Evolutionary conservation across 1,140 invertebrate genomes (phyloP).

Genomic region (Parapsyche elsis): DNA sequence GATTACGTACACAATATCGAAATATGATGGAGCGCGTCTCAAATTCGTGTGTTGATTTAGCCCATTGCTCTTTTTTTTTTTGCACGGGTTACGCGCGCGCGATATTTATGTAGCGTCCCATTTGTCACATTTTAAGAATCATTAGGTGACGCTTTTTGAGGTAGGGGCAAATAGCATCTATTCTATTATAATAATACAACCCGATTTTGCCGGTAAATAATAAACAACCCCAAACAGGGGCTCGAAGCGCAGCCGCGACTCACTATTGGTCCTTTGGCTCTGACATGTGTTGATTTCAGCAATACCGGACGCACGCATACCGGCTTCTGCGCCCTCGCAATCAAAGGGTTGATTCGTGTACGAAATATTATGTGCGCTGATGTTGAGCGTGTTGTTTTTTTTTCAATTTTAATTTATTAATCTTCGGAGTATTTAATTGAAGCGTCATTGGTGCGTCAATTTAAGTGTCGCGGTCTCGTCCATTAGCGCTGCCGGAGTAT

Average conservation of each 20-base stretch:
- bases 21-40: too few relatives aligned
- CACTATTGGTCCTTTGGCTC: background rate
- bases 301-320: background rate
- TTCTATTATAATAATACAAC: constrained; percentile 27
- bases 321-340: background rate
- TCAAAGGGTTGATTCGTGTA: constrained; percentile 9
- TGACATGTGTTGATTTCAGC: constrained; percentile 1
- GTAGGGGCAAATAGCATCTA: background rate
- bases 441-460: background rate
- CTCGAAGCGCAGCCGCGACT: background rate
- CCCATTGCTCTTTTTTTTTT: background rate
- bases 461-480: background rate
- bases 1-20: too few relatives aligned
- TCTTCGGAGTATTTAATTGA: background rate
- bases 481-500: background rate
- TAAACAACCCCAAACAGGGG: background rate
- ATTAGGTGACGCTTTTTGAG: constrained; percentile 18
- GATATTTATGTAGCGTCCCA: constrained; percentile 25
- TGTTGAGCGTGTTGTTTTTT: background rate
- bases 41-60: too few relatives aligned
- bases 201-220: constrained; percentile 7
- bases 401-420: constrained; percentile 2
- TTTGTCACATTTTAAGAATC: constrained; percentile 30
- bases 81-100: background rate
- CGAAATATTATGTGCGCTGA: background rate